Evolutionary conservation across 2,888 invertebrate genomes (phyloP), one percentile per base, ranked within the genome.

Genomic region (Hemithea aestivaria): DNA sequence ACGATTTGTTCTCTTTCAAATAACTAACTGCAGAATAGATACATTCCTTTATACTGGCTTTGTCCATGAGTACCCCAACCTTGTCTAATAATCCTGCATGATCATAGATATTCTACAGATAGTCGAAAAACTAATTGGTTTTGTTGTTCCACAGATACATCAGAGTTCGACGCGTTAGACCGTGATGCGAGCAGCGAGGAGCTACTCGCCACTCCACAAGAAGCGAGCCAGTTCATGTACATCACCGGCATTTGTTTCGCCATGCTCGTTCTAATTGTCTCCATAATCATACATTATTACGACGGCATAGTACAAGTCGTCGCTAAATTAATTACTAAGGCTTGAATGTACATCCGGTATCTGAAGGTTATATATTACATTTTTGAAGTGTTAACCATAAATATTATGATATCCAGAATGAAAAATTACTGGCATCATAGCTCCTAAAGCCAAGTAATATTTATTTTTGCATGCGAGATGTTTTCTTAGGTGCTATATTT

Each of bases 211-310:
- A 82, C 88, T 6, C 89, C 88, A 0, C 87, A 85, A 33, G 90
- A 90, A 61, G 89, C 90, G 10, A 90, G 89, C 48, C 90, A 90
- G 60, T 85, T 89, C 25, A 87, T 90, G 73, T 91, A 90, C 56
- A 76, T 89, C 16, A 77, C 88, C 1, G 91, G 91, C 27, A 84
- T 92, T 35, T 83, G 87, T 27, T 85, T 91, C 52, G 91, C 93
- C 7, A 73, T 93, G 64, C 55, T 93, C 3, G 89, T 93, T 20
- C 68, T 91, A 0, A 49, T 91, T 10, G 65, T 91, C 21, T 91
- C 93, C 11, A 83, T 93, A 43, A 60, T 92, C 23, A 67, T 92
- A 42, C 90, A 92, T 58, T 91, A 87, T 43, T 87, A 84, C 42
- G 78, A 85, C 35, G 56, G 62, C 1, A 80, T 85, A 27, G 57